These are phyloP conservation scores for sheep (Ovis aries) DNA, from an alignment of 2,113 vertebrate genomes.

Conservation along the genomic window ARS-UI_Ramb_v3.0 NC_056063.1:9430501-9431000, in stretches of 20 bases:
- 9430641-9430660: background rate
- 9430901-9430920: background rate
- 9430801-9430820: accelerated
- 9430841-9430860: background rate
- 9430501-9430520: background rate
- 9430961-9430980: background rate
- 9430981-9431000: background rate
- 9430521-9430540: background rate
- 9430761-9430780: background rate
- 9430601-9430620: background rate
- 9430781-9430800: background rate
- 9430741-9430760: background rate
- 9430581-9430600: background rate
- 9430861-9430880: background rate
- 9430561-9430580: background rate
- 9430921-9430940: background rate
- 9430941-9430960: background rate
- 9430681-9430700: background rate
- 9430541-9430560: background rate
- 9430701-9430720: background rate
- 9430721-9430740: background rate
- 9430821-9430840: background rate
- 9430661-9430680: background rate
- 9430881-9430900: too few relatives aligned
- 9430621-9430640: background rate